Conservation (phyloP, 2,888 invertebrate species). For the Physocephala rufipes region DNA sequence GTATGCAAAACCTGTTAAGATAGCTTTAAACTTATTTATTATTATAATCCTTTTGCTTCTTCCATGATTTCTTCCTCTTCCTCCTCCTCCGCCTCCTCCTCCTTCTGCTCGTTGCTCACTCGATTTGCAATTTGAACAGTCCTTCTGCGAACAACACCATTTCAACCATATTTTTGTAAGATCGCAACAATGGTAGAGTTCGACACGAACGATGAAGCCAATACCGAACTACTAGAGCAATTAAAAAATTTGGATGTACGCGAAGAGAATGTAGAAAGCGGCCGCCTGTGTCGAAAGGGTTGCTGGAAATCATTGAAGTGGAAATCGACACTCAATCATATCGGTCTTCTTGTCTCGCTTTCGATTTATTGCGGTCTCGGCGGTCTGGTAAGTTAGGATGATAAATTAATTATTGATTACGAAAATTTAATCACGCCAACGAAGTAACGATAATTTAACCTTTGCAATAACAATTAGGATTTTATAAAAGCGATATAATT, state of each 20-base stretch:
- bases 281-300: constrained; percentile 66
- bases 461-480: not conserved
- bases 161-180: not conserved
- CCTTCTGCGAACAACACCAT: too few relatives aligned
- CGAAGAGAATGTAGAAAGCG: constrained; percentile 53
- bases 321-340: constrained; percentile 75
- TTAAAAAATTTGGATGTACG: constrained; percentile 64
- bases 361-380: constrained; percentile 83
- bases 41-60: too few relatives aligned
- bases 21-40: too few relatives aligned
- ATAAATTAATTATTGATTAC: too few relatives aligned
- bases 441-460: not conserved
- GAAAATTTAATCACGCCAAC: not conserved
- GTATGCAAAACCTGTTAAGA: too few relatives aligned
- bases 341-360: constrained; percentile 78
- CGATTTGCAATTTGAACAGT: too few relatives aligned
- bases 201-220: constrained; percentile 62
- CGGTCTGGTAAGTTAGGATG: constrained; percentile 75
- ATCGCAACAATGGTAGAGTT: constrained; percentile 53
- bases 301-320: constrained; percentile 69
- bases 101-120: too few relatives aligned
- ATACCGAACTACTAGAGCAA: constrained; percentile 63
- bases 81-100: too few relatives aligned
- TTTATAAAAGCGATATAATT: too few relatives aligned
- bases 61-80: too few relatives aligned